Evolutionary conservation across 2,888 invertebrate species (phyloP).

Genomic region (Auanema freiburgensis): DNA sequence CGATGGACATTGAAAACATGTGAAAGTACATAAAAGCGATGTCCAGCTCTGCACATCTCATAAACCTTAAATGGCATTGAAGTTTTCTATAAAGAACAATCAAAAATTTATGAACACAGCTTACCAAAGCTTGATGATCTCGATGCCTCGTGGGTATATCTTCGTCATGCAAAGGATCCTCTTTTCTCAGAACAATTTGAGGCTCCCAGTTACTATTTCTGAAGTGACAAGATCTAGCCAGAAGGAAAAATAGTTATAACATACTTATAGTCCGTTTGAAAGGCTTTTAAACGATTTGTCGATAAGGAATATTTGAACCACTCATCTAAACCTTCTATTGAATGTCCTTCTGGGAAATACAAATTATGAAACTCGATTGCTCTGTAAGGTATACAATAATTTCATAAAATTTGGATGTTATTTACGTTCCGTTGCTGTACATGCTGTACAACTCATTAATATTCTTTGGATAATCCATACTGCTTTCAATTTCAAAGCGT

Average conservation of each 20-base stretch:
- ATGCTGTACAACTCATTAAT: background rate
- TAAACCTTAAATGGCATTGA: background rate
- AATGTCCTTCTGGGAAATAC: slow-evolving; percentile 9
- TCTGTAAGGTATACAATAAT: background rate
- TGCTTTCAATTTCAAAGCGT: background rate
- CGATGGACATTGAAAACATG: slow-evolving; percentile 10
- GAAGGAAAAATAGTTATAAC: background rate
- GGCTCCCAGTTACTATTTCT: slow-evolving; percentile 9
- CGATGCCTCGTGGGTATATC: slow-evolving; percentile 9
- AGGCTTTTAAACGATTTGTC: background rate
- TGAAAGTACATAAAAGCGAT: slow-evolving; percentile 5
- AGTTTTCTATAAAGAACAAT: too few relatives aligned
- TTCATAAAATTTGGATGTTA: background rate
- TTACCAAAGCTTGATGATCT: slow-evolving; percentile 10
- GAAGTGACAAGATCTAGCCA: background rate
- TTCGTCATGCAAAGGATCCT: slow-evolving; percentile 8
- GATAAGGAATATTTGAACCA: slow-evolving; percentile 1
- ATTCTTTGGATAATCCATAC: background rate
- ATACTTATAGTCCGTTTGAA: background rate
- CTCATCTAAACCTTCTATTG: background rate
- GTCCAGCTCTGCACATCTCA: slow-evolving; percentile 10
- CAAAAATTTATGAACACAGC: too few relatives aligned
- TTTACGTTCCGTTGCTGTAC: background rate
- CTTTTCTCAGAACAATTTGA: background rate
- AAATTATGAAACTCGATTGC: slow-evolving; percentile 2